Evolutionary conservation across 37 sponge, comb jelly and placozoan genomes (phyloP).

Genomic region (Mnemiopsis leidyi): DNA sequence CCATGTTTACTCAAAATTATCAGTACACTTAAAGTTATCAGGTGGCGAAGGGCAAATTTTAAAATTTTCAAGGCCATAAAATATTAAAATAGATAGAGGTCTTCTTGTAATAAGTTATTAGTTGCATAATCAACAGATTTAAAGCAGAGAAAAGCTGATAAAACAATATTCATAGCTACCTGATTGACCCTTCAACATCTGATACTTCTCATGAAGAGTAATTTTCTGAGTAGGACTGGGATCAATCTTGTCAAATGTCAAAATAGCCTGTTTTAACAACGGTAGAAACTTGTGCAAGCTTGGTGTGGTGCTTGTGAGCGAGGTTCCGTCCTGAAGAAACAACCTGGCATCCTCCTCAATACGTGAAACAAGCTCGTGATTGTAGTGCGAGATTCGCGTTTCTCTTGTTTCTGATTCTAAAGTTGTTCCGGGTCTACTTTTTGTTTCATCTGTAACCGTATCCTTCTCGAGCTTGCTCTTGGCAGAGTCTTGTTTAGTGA

Average conservation of each 20-base stretch:
- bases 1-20: too few relatives aligned
- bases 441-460: background rate
- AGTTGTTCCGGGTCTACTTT: background rate
- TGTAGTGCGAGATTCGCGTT: background rate
- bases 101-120: too few relatives aligned
- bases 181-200: constrained; percentile 27
- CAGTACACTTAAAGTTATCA: too few relatives aligned
- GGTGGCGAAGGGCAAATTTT: too few relatives aligned
- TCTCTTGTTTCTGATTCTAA: background rate
- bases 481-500: constrained; percentile 44
- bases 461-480: background rate
- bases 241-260: constrained; percentile 52
- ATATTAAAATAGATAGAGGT: too few relatives aligned
- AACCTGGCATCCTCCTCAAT: constrained; percentile 52
- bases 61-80: too few relatives aligned
- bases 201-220: constrained; percentile 15
- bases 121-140: too few relatives aligned
- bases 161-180: background rate
- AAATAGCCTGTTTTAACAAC: constrained; percentile 38
- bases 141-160: too few relatives aligned
- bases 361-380: background rate
- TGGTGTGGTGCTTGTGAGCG: constrained; percentile 2
- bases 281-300: constrained; percentile 64
- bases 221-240: constrained; percentile 5
- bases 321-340: constrained; percentile 6